Base-by-base conservation (phyloP, 2,888 invertebrate genomes). In the Scrobipalpa costella region DNA sequence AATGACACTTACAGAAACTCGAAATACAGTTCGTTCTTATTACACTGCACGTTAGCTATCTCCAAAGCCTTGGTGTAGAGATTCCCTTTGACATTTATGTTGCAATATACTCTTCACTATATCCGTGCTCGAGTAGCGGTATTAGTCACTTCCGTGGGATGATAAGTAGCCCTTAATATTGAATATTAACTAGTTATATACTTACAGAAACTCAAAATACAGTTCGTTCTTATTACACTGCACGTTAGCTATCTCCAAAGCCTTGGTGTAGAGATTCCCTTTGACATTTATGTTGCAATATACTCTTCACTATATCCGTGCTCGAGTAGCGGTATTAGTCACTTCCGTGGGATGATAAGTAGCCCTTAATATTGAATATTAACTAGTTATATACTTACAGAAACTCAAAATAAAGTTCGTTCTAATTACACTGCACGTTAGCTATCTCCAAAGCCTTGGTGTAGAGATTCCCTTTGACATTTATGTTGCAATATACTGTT, bases 31-130 rank as follows among this genome's bases (percentile, higher is more conserved):
- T 90, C 86, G 62, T 88, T 83, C 40, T 88, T 88, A 6, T 83
- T 80, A 40, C 87, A 85, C 64, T 85, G 83, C 15, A 85, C 81
- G 33, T 80, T 82, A 0, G 94, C 94, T 2, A 94, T 77, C 60
- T 87, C 78, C 21, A 83, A 79, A 0, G 95, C 95, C 66, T 90
- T 91, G 19, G 92, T 82, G 69, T 92, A 93, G 0, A 95, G 87
- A 40, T 86, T 86, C 27, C 93, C 94, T 64, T 90, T 88, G 38
- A 88, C 84, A n/a, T n/a, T 93, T 92, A 76, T 94, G 92, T 71
- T 94, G 94, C 27, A 96, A 83, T 2, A 94, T 95, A 69, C 94
- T 93, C 77, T 96, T 96, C 17, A 95, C 83, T 52, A 96, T 92
- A 77, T 95, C 94, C 0, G 94, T 93, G 67, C 90, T 90, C 7